These are phyloP conservation scores for Perizoma affinitatum DNA, from an alignment of 2,888 invertebrate genomes.

Conservation along the genomic window DNA sequence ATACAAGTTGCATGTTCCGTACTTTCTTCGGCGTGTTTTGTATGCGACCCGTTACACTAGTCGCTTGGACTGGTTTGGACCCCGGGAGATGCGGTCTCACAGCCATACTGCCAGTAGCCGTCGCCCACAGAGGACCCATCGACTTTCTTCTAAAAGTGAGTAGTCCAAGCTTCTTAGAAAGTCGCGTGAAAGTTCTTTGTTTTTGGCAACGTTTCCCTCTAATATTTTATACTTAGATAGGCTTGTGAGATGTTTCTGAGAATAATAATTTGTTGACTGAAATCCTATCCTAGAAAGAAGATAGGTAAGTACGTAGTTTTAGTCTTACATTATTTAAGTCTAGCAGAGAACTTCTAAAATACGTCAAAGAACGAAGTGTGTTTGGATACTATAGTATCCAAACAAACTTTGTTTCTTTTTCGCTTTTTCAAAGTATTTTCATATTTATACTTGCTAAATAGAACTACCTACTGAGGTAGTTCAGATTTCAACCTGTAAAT, in stretches of 20 bases:
- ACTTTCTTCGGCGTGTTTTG: conserved; percentile 52
- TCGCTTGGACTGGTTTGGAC: conserved; percentile 60
- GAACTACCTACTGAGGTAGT: too few species aligned
- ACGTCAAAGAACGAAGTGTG: too few species aligned
- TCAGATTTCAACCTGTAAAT: too few species aligned
- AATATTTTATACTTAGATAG: neutral
- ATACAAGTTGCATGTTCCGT: conserved; percentile 20
- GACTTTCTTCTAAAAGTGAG: conserved; percentile 64
- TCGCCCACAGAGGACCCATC: conserved; percentile 55
- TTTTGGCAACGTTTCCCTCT: neutral
- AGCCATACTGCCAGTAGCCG: conserved; percentile 56
- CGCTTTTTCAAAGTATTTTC: too few species aligned
- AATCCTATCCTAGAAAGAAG: too few species aligned
- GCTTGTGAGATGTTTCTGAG: neutral
- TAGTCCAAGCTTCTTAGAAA: conserved; percentile 60
- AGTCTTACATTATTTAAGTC: too few species aligned
- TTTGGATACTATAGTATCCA: too few species aligned
- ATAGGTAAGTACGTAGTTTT: too few species aligned
- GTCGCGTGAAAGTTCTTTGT: conserved; percentile 50
- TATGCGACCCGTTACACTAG: conserved; percentile 71
- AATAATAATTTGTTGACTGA: too few species aligned
- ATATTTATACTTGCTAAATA: too few species aligned
- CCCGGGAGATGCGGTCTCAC: conserved; percentile 44
- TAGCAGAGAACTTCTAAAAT: too few species aligned
- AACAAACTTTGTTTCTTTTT: too few species aligned